phyloP scores from a whole-genome alignment of 2,888 invertebrate genomes.

The Dastarcus helophoroides region DNA sequence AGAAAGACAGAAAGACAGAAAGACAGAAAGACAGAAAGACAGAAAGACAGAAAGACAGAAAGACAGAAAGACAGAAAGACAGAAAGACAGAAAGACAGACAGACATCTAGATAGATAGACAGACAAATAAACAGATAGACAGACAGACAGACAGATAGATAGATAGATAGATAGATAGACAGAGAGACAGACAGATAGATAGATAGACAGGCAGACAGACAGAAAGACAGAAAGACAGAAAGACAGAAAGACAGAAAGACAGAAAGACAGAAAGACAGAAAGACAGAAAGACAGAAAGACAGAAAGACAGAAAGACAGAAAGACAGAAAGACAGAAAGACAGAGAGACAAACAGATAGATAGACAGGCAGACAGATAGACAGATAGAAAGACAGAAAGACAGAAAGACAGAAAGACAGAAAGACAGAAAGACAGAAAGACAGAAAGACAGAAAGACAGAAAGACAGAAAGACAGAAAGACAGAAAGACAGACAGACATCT shows the following conservation, averaged over 20 bases:
- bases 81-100: too few species aligned
- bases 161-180: too few species aligned
- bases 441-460: conserved; percentile 4
- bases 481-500: too few species aligned
- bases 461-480: conserved; percentile 4
- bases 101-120: too few species aligned
- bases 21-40: conserved; percentile 5
- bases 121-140: too few species aligned
- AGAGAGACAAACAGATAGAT: too few species aligned
- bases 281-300: conserved; percentile 5
- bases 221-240: too few species aligned
- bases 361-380: too few species aligned
- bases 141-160: too few species aligned
- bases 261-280: conserved; percentile 4
- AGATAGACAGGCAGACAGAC: too few species aligned
- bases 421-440: conserved; percentile 5
- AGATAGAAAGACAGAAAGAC: too few species aligned
- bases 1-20: conserved; percentile 4
- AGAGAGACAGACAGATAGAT: too few species aligned
- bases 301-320: conserved; percentile 4
- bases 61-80: conserved; percentile 4
- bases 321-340: conserved; percentile 5
- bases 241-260: conserved; percentile 5
- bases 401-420: conserved; percentile 4
- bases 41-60: conserved; percentile 4